Base-by-base conservation (phyloP, 2,888 invertebrate genomes). In the Ochropleura leucogaster region DNA sequence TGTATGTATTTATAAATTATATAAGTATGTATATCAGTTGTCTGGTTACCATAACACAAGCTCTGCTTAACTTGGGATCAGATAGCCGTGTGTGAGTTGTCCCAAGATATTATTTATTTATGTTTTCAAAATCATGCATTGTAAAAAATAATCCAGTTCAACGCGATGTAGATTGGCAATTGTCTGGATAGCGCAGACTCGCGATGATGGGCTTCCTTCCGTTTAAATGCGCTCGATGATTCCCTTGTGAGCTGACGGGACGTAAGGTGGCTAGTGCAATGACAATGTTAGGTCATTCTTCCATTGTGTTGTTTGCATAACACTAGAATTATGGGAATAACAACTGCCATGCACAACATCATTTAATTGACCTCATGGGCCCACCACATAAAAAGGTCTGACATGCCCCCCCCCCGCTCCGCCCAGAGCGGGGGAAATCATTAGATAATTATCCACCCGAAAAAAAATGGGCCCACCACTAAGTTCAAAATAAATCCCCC, bases 121-220 rank as follows among this genome's bases (percentile, higher is more conserved):
- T n/a, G n/a, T 30, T 30, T 30, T 30, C 30, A 30, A 30, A 30
- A 30, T 30, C 30, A 30, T 30, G 30, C 30, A 30, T 30, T 2
- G 30, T 30, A 30, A 44, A 46, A 63, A 64, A 47, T 69, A 14
- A 8, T 68, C 7, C 8, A 68, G 8, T 44, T n/a, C 4, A 10
- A 16, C 16, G 40, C 44, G 30, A 44, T 14, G 16, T 42, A 12
- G n/a, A 40, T n/a, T 72, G n/a, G 53, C 30, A 46, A 16, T 55
- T 10, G 44, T 53, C 14, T 7, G 44, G 16, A 20, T 42, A 18
- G 16, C 40, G 30, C 55, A 16, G 40, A 18, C 20, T 71, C 12
- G 53, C 12, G 5, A 72, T 40, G 74, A 57, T 47, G n/a, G 55
- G 12, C 6, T 18, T 57, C 55, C 47, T 18, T 73, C n/a, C 51